Evolutionary conservation across 2,113 vertebrate species (phyloP).

Genomic region (Actenoides hombroni): DNA sequence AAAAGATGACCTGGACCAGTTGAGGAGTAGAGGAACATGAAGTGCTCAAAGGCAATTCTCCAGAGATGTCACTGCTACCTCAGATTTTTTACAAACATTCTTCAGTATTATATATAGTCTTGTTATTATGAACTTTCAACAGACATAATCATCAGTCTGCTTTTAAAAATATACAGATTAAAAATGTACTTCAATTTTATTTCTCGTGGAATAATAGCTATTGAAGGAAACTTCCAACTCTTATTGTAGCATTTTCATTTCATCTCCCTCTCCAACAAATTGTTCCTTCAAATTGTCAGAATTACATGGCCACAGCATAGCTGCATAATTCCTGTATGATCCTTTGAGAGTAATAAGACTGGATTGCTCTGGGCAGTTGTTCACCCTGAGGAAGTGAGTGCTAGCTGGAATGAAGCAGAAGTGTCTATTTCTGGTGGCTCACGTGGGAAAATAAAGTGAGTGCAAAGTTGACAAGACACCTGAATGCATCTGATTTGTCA

Average conservation of each 20-base stretch:
- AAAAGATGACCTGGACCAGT: background rate
- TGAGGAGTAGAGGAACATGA: background rate
- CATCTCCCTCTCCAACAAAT: background rate
- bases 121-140: background rate
- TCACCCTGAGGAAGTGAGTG: conserved; percentile 45
- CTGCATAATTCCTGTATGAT: background rate
- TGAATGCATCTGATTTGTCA: conserved; percentile 14
- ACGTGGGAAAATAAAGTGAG: conserved; percentile 21
- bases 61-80: background rate
- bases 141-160: background rate
- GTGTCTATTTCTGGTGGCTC: conserved; percentile 24
- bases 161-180: background rate
- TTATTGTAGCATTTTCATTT: background rate
- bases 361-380: background rate
- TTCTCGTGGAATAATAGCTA: background rate
- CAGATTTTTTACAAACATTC: background rate
- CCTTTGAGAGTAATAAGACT: background rate
- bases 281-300: background rate
- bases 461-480: conserved; percentile 39
- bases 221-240: background rate
- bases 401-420: conserved; percentile 39
- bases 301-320: background rate
- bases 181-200: background rate
- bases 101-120: background rate
- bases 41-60: background rate